Evolutionary conservation across 2,888 invertebrate genomes (phyloP).

Genomic region (Tetramorium bicarinatum): DNA sequence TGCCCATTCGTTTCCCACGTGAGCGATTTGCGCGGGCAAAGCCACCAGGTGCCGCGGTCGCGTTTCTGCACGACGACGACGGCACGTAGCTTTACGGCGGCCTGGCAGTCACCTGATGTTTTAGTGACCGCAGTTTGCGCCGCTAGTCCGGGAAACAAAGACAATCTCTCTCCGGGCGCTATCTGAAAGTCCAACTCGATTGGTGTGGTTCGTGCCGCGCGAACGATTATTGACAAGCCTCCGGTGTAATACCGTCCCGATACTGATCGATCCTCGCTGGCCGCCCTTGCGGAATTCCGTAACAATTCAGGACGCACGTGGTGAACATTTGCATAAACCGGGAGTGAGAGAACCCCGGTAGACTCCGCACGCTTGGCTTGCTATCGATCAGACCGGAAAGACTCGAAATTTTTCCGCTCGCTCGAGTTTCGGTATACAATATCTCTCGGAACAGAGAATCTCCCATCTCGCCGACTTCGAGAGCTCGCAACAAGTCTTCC

Average conservation of each 20-base stretch:
- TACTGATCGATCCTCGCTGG: slow-evolving; percentile 9
- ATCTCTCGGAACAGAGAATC: neutral
- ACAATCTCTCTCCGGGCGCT: neutral
- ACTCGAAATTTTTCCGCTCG: slow-evolving; percentile 10
- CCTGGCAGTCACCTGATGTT: neutral
- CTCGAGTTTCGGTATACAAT: neutral
- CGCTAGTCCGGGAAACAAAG: slow-evolving; percentile 1
- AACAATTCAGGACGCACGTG: slow-evolving; percentile 22
- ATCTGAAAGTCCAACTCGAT: neutral
- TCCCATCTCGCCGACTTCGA: neutral
- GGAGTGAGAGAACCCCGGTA: neutral
- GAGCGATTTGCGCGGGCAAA: slow-evolving; percentile 25
- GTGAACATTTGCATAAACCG: slow-evolving; percentile 16
- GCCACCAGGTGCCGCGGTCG: neutral
- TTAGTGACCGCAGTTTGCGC: neutral
- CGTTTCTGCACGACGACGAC: slow-evolving; percentile 2
- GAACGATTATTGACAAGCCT: slow-evolving; percentile 9
- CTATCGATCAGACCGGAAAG: slow-evolving; percentile 29
- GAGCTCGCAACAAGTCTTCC: slow-evolving; percentile 23
- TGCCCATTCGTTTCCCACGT: slow-evolving; percentile 13
- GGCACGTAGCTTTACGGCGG: neutral
- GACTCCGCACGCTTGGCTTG: neutral
- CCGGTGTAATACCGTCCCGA: slow-evolving; percentile 12
- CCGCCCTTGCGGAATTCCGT: neutral
- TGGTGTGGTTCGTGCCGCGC: neutral